Evolutionary conservation across 2,113 vertebrate genomes (phyloP), one percentile per base, ranked within the genome.

Genomic region (Sprattus sprattus): DNA sequence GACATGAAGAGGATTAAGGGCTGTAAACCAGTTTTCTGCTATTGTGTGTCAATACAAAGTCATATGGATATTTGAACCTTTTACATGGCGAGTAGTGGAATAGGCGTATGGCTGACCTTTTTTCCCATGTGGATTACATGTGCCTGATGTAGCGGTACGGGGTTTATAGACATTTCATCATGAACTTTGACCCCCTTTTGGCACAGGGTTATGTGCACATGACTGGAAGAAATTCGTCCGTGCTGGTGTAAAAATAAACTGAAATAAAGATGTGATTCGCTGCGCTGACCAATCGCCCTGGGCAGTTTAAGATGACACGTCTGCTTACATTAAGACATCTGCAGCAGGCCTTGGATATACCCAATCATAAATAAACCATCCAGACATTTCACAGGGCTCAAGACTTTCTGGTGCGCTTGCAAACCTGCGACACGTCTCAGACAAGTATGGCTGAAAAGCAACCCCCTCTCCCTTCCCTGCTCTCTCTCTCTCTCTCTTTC

Each of bases 61-160:
- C 71, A 78, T 78, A 78, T 78, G 71, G 28, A 78, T 32, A 78
- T 78, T 32, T 78, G 71, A 78, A 39, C 28, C 71, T 13, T 78
- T 78, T 78, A 78, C 11, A 32, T 13, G 28, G 28, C 0, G 28
- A 13, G 15, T 15, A 78, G 71, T 78, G 15, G 2, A 78, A 78
- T 32, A 78, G 32, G 15, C 71, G 15, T 32, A 75, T 75, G 67
- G 71, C 6, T 18, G 71, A 78, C 71, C 28, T 78, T 78, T 39
- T 78, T 78, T 39, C 44, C 32, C 39, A 28, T 39, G 71, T 78
- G 71, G 28, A 78, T 78, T 78, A 78, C 25, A 39, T 28, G 4
- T 6, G 71, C 11, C 28, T 39, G 28, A 39, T 78, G 28, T 39
- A 75, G 13, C 11, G 32, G 10, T 78, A 44, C 2, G 11, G 28